Percentiles rank a stretch among this genome's conserved stretches.
These are phyloP conservation scores for Tribolium madens DNA, from an alignment of 1,140 invertebrate species.

Conservation along the genomic window DNA sequence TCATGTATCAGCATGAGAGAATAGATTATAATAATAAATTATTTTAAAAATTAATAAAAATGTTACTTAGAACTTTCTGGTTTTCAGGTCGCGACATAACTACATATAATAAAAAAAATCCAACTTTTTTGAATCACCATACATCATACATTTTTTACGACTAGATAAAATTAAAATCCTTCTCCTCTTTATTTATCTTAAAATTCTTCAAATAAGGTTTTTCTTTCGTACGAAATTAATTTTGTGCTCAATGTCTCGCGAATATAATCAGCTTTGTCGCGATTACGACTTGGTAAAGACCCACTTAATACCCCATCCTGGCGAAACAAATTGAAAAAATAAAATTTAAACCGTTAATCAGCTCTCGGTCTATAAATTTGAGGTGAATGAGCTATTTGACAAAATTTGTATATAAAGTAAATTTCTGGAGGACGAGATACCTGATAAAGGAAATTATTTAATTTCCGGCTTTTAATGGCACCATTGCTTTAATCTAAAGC, in stretches of 20 bases:
- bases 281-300: background rate
- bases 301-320: background rate
- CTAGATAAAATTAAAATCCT: too few species aligned
- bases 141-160: too few species aligned
- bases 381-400: background rate
- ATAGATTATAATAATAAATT: too few species aligned
- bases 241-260: background rate
- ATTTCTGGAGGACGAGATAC: slow-evolving; percentile 18
- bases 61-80: too few species aligned
- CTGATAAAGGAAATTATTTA: slow-evolving; percentile 45
- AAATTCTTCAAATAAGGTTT: too few species aligned
- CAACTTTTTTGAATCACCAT: too few species aligned
- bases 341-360: slow-evolving; percentile 9
- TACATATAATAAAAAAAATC: too few species aligned
- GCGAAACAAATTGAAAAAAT: background rate
- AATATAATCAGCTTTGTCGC: slow-evolving; percentile 6
- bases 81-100: too few species aligned
- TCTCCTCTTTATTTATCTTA: too few species aligned
- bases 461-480: slow-evolving; percentile 40
- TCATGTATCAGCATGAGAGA: too few species aligned
- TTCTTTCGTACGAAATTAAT: too few species aligned
- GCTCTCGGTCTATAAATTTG: background rate
- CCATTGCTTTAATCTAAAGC: slow-evolving; percentile 15
- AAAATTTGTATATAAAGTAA: slow-evolving; percentile 38
- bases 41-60: too few species aligned